Conservation (phyloP, 1,140 invertebrate species). For the Saccostrea echinata region DNA sequence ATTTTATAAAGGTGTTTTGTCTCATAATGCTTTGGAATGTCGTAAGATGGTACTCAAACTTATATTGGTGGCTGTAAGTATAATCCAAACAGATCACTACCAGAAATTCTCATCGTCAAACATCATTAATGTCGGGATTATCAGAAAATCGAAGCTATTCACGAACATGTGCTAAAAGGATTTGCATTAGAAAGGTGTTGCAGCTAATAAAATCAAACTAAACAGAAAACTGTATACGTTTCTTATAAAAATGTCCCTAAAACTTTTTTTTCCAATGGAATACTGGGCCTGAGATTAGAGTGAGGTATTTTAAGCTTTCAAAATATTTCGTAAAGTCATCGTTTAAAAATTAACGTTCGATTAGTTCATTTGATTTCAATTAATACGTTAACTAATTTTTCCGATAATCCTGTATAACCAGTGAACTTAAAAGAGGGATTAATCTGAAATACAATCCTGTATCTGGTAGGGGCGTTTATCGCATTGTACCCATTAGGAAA, state of each 20-base stretch:
- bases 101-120: background rate
- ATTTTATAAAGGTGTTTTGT: too few relatives aligned
- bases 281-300: too few relatives aligned
- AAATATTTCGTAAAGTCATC: too few relatives aligned
- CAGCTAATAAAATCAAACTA: background rate
- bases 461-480: conserved; percentile 3
- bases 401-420: background rate
- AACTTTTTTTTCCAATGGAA: too few relatives aligned
- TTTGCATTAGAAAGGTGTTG: background rate
- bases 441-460: background rate
- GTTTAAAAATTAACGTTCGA: too few relatives aligned
- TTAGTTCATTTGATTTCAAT: too few relatives aligned
- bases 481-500: conserved; percentile 19
- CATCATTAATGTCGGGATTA: background rate
- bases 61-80: background rate
- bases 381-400: too few relatives aligned
- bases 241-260: background rate
- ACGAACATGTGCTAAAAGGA: conserved; percentile 19
- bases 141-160: background rate
- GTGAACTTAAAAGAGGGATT: background rate
- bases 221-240: background rate
- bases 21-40: too few relatives aligned
- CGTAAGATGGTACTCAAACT: too few relatives aligned
- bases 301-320: too few relatives aligned
- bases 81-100: background rate